Percentiles rank a stretch among this genome's conserved stretches.
phyloP scores from a whole-genome alignment of 2,797 vertebrate species.

The Huso huso region DNA sequence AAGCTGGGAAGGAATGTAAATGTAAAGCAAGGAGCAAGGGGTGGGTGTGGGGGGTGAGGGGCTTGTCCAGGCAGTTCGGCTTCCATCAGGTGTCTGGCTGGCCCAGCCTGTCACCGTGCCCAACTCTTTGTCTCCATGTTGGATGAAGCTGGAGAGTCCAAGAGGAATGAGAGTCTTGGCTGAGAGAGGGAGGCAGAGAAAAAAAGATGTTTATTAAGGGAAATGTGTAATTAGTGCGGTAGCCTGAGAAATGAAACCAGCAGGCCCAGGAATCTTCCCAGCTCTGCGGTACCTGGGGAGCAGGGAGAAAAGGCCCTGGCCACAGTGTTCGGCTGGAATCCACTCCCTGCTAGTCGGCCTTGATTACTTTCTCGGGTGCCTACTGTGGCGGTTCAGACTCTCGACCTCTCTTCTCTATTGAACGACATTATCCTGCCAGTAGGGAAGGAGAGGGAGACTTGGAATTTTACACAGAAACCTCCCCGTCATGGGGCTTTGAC shows the following conservation, averaged over 20 bases:
- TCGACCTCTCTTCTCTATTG: slow-evolving; percentile 67
- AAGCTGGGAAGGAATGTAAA: slow-evolving; percentile 63
- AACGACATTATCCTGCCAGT: slow-evolving; percentile 61
- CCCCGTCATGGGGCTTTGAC: slow-evolving; percentile 75
- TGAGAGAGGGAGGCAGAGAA: background rate
- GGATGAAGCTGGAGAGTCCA: slow-evolving; percentile 49
- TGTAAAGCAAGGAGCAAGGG: slow-evolving; percentile 41
- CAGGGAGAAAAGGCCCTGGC: slow-evolving; percentile 65
- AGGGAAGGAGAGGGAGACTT: slow-evolving; percentile 64
- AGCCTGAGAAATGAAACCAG: slow-evolving; percentile 88
- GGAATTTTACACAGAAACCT: slow-evolving; percentile 81
- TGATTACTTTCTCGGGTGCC: slow-evolving; percentile 87
- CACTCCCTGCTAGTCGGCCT: slow-evolving; percentile 74
- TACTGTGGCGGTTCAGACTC: slow-evolving; percentile 69
- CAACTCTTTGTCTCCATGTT: slow-evolving; percentile 52
- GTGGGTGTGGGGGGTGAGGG: slow-evolving; percentile 24
- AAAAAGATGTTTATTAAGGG: slow-evolving; percentile 59
- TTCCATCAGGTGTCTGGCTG: slow-evolving; percentile 62
- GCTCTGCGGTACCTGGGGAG: slow-evolving; percentile 69
- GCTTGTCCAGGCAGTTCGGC: slow-evolving; percentile 30
- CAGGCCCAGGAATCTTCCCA: slow-evolving; percentile 78
- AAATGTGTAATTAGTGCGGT: slow-evolving; percentile 76
- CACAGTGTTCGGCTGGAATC: slow-evolving; percentile 67
- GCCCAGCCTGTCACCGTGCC: slow-evolving; percentile 54
- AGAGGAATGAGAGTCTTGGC: slow-evolving; percentile 41